These are phyloP conservation scores for Metopia argyrocephala DNA, from an alignment of 2,888 invertebrate genomes.

Conservation along the genomic window DNA sequence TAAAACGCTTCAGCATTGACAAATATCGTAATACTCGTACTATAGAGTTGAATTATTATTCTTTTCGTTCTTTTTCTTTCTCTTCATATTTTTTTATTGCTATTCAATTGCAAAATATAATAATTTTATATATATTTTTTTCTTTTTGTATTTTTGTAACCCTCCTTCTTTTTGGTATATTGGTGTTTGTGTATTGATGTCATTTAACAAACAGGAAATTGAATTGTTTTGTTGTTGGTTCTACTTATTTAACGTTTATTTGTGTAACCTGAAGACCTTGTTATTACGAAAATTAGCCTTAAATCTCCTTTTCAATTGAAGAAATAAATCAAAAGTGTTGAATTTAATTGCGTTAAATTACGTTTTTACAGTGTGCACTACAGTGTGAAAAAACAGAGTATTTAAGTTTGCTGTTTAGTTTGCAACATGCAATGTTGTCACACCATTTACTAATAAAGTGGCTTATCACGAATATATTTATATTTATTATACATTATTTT, in stretches of 20 bases:
- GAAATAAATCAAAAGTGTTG: slow-evolving; percentile 54
- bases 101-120: slow-evolving; percentile 73
- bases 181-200: slow-evolving; percentile 16
- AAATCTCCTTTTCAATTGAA: slow-evolving; percentile 50
- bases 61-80: too few relatives aligned
- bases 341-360: slow-evolving; percentile 63
- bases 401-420: background rate
- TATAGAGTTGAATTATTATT: background rate
- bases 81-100: slow-evolving; percentile 72
- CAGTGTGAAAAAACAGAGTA: background rate
- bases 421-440: too few relatives aligned
- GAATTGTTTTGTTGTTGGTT: slow-evolving; percentile 40
- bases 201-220: slow-evolving; percentile 65
- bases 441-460: too few relatives aligned
- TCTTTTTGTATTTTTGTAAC: background rate
- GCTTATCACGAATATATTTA: too few relatives aligned
- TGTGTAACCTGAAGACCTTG: slow-evolving; percentile 61
- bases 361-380: slow-evolving; percentile 12
- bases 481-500: too few relatives aligned
- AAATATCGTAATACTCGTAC: too few relatives aligned
- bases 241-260: slow-evolving; percentile 44
- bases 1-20: too few relatives aligned
- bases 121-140: too few relatives aligned
- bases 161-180: background rate
- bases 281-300: slow-evolving; percentile 61